These are phyloP conservation scores for Calephelis perditalis DNA, from an alignment of 2,888 invertebrate species.

Conservation along the genomic window DNA sequence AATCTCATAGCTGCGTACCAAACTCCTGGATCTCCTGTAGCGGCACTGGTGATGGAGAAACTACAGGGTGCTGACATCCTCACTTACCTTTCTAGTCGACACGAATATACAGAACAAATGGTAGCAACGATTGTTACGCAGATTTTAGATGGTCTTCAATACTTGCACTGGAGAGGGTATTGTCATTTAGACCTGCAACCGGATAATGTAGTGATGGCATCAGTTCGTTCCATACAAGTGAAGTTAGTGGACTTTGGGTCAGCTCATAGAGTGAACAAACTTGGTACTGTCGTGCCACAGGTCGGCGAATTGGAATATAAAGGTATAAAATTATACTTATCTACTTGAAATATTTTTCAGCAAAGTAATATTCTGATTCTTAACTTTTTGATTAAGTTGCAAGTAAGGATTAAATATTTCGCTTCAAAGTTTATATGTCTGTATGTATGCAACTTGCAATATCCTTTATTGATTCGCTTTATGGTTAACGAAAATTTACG, in stretches of 20 bases:
- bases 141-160: slow-evolving; percentile 93
- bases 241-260: slow-evolving; percentile 96
- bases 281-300: slow-evolving; percentile 84
- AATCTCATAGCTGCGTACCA: slow-evolving; percentile 85
- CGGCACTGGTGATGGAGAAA: slow-evolving; percentile 88
- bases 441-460: no score
- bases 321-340: slow-evolving; percentile 55
- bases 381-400: no score
- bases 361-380: no score
- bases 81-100: slow-evolving; percentile 90
- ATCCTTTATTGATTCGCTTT: no score
- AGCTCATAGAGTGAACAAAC: slow-evolving; percentile 87
- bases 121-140: slow-evolving; percentile 93
- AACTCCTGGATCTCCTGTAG: slow-evolving; percentile 81
- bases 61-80: slow-evolving; percentile 95
- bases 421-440: no score
- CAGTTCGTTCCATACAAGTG: slow-evolving; percentile 89
- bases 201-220: slow-evolving; percentile 95
- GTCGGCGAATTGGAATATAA: slow-evolving; percentile 87
- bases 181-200: slow-evolving; percentile 95
- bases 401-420: no score
- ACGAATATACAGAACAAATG: slow-evolving; percentile 95
- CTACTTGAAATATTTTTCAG: neutral
- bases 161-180: slow-evolving; percentile 95
- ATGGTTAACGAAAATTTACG: no score